Evolutionary conservation across 1,140 invertebrate genomes (phyloP).

Genomic region (Melitaea cinxia): DNA sequence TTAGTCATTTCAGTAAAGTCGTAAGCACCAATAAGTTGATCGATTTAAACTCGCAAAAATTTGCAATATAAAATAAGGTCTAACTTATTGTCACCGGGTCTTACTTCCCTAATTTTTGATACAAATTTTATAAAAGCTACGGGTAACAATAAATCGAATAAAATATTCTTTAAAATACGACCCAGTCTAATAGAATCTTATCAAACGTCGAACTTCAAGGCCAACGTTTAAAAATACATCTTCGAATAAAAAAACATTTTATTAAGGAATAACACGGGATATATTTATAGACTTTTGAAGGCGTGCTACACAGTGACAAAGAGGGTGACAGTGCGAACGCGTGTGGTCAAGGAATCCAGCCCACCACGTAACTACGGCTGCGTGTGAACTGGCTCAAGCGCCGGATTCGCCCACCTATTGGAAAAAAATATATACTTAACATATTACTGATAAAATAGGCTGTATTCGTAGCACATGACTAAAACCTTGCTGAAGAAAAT

Average conservation of each 20-base stretch:
- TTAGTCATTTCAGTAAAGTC: constrained; percentile 1
- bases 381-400: constrained; percentile 71
- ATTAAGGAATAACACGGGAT: neutral
- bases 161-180: neutral
- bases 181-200: neutral
- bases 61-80: no score
- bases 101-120: neutral
- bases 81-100: constrained; percentile 5
- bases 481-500: no score
- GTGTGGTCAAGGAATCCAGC: constrained; percentile 68
- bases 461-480: no score
- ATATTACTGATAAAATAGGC: no score
- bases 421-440: neutral
- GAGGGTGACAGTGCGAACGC: constrained; percentile 42
- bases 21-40: constrained; percentile 25
- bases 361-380: constrained; percentile 76
- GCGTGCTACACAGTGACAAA: constrained; percentile 60
- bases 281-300: neutral
- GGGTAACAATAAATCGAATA: neutral
- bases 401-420: constrained; percentile 64
- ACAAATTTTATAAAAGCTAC: neutral
- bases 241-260: neutral
- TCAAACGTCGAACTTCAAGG: neutral
- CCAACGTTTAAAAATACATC: constrained; percentile 13
- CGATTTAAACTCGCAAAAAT: neutral